phyloP scores from a whole-genome alignment of 2,113 vertebrate genomes.

The Bubo bubo region DNA sequence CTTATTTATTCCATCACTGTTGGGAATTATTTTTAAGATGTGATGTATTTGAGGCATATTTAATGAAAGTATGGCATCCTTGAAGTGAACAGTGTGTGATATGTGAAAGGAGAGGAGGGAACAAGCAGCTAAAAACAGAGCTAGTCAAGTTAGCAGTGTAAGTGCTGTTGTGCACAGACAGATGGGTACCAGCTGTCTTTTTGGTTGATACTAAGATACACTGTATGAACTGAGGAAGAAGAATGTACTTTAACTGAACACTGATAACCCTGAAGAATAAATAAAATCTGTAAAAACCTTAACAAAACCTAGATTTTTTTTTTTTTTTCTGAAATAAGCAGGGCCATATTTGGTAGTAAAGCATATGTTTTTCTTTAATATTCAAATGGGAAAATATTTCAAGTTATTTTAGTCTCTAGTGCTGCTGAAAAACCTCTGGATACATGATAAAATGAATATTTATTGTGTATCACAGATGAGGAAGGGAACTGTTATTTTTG shows the following conservation, averaged over 20 bases:
- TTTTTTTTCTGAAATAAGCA: not conserved
- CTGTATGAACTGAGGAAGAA: not conserved
- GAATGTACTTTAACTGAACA: not conserved
- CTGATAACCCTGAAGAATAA: not conserved
- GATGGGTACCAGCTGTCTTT: slow-evolving; percentile 39
- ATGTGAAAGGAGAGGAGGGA: not conserved
- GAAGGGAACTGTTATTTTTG: not conserved
- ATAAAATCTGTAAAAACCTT: not conserved
- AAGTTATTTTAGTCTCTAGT: not conserved
- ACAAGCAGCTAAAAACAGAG: slow-evolving; percentile 12
- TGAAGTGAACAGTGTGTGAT: slow-evolving; percentile 32
- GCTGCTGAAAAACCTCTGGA: not conserved
- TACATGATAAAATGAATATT: not conserved
- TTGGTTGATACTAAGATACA: not conserved
- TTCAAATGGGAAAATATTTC: not conserved
- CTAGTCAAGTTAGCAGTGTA: not conserved
- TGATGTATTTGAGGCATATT: not conserved
- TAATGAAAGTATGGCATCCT: not conserved
- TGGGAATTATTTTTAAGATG: not conserved
- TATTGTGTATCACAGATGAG: not conserved
- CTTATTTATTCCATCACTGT: not conserved
- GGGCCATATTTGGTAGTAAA: not conserved
- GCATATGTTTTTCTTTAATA: not conserved
- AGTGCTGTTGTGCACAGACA: not conserved
- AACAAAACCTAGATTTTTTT: not conserved